A percentile compares a stretch with the other conserved stretches of the same genome.
Conservation (phyloP, 1,140 invertebrate genomes). For the Apis laboriosa region DNA sequence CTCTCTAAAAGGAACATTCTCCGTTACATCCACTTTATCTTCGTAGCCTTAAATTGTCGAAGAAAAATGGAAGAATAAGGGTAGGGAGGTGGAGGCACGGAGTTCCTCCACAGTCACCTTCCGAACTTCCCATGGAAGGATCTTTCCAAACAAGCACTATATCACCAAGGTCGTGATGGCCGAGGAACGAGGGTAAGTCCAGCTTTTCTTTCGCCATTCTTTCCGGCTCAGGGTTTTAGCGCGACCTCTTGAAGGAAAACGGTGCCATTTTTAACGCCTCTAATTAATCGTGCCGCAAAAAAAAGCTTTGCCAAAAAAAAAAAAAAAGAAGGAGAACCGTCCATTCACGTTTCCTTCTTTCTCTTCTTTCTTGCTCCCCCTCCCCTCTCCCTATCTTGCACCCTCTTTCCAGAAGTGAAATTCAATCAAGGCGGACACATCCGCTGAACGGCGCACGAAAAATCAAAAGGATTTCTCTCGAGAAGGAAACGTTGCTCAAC, state of each 20-base stretch:
- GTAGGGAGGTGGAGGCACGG: not conserved
- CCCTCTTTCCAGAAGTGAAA: not conserved
- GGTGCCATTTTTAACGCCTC: slow-evolving; percentile 58
- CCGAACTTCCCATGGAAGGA: slow-evolving; percentile 39
- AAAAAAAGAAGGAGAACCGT: slow-evolving; percentile 6
- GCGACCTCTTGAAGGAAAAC: slow-evolving; percentile 22
- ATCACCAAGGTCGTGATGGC: slow-evolving; percentile 15
- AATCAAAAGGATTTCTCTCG: not conserved
- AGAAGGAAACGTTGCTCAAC: not conserved
- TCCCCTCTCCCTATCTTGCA: not conserved
- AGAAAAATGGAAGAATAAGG: not conserved
- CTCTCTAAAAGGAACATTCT: not conserved
- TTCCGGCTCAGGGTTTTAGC: slow-evolving; percentile 26
- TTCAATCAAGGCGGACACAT: slow-evolving; percentile 6
- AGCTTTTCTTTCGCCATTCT: slow-evolving; percentile 32
- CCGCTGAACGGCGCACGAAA: not conserved
- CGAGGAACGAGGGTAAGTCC: slow-evolving; percentile 28
- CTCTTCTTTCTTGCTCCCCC: not conserved
- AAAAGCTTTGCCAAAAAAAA: not conserved
- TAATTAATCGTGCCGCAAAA: slow-evolving; percentile 66
- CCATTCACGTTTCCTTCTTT: slow-evolving; percentile 6
- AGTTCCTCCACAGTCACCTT: not conserved
- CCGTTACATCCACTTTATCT: not conserved
- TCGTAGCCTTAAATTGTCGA: not conserved
- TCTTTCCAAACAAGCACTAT: slow-evolving; percentile 24